Base-by-base conservation (phyloP, 1,140 invertebrate species). In the Cotesia chilonis region DNA sequence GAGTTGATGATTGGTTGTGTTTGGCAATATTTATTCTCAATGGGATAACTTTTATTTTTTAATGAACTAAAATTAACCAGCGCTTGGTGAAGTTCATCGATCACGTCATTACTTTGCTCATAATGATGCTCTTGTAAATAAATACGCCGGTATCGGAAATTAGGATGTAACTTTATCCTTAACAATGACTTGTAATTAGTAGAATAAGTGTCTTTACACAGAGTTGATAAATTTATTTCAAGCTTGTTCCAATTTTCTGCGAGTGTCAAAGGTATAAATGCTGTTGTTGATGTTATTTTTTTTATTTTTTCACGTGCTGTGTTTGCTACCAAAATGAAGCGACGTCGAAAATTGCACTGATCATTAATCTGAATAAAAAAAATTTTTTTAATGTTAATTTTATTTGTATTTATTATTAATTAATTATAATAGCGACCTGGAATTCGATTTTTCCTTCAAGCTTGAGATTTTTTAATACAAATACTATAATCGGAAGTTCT, bases 101-200 rank as follows among this genome's bases (percentile, higher is more conserved):
- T 72, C 4, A 65, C 74, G 57, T 77, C 76, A 59, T 76, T 51
- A 6, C 10, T 47, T 5, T 59, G 5, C 4, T 74, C 72, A 47
- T 77, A 77, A 66, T 77, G 76, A 68, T 74, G 74, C 73, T 77
- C 74, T 41, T 76, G 76, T n/a, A 77, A 52, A 55, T 77, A 76
- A 37, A 77, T 59, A 61, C 76, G 41, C 41, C 76, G 55, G 4
- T 76, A n/a, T 4, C 76, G 72, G 52, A 75, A 77, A 72, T 77
- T 75, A 38, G 74, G 76, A 65, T 74, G 75, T 36, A 77, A 66
- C 7, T 72, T 72, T 10, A 77, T 65, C 4, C 74, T 67, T 55
- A 76, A 73, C 4, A 77, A 51, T 10, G 68, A 68, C 41, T 65
- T 14, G 55, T 74, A 77, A 17, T 77, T 68, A 2, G 69, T 71